phyloP scores from a whole-genome alignment of 2,113 vertebrate genomes.

The Nestor notabilis region DNA sequence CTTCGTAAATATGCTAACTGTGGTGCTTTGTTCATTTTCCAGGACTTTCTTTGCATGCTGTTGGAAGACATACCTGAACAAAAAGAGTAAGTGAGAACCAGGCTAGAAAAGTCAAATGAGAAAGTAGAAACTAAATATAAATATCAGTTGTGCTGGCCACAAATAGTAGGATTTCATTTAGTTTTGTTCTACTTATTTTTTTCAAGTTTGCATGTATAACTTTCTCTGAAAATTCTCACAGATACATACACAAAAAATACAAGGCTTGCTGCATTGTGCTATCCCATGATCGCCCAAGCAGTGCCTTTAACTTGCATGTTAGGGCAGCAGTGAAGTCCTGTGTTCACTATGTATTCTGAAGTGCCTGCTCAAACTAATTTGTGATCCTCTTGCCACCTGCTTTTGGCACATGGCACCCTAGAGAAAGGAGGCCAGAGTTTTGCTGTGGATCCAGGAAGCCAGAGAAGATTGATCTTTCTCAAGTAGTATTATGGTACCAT shows the following conservation, averaged over 20 bases:
- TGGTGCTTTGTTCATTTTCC: constrained; percentile 58
- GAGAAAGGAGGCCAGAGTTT: neutral
- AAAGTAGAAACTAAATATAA: neutral
- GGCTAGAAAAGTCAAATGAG: neutral
- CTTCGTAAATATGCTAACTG: constrained; percentile 4
- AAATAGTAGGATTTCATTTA: neutral
- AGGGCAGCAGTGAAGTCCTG: neutral
- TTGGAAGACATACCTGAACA: constrained; percentile 85
- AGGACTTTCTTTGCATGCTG: constrained; percentile 94
- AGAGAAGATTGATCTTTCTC: neutral
- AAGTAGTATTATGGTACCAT: neutral
- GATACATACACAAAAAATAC: neutral
- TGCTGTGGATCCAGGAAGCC: neutral
- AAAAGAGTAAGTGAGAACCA: constrained; percentile 78
- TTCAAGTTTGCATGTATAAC: neutral
- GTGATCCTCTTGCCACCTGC: neutral
- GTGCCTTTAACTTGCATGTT: neutral
- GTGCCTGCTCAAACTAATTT: neutral
- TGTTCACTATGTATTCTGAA: neutral
- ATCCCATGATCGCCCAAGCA: neutral
- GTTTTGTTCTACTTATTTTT: neutral
- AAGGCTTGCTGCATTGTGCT: neutral
- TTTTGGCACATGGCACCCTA: neutral
- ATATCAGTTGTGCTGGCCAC: neutral
- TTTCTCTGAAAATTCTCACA: neutral